Percentiles rank a stretch among this genome's conserved stretches.
phyloP scores from a whole-genome alignment of 2,888 invertebrate species.

The Heliconius cydno region DNA sequence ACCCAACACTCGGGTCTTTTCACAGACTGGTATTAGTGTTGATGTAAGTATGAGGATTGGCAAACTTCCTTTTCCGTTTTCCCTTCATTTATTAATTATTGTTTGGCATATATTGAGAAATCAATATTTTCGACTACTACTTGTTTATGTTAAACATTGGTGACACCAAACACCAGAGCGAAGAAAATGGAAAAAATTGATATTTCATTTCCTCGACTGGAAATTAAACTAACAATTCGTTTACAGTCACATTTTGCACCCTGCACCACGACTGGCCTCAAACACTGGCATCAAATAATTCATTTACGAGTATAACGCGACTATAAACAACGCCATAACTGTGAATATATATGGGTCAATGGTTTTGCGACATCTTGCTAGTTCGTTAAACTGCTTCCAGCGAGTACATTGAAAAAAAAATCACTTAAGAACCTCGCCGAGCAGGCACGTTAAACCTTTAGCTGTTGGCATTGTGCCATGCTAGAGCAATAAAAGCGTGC shows the following conservation, averaged over 20 bases:
- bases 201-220: too few relatives aligned
- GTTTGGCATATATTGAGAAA: too few relatives aligned
- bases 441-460: slow-evolving; percentile 75
- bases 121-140: too few relatives aligned
- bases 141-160: too few relatives aligned
- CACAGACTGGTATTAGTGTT: slow-evolving; percentile 86
- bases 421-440: slow-evolving; percentile 75
- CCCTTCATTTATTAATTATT: background rate
- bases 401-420: slow-evolving; percentile 71
- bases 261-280: too few relatives aligned
- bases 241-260: too few relatives aligned
- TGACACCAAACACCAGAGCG: too few relatives aligned
- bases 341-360: slow-evolving; percentile 74
- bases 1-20: slow-evolving; percentile 89
- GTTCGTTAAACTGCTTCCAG: slow-evolving; percentile 73
- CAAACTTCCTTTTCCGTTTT: background rate
- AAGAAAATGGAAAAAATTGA: too few relatives aligned
- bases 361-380: slow-evolving; percentile 74
- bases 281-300: slow-evolving; percentile 53
- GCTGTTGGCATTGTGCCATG: slow-evolving; percentile 73
- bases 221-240: too few relatives aligned
- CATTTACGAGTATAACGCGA: slow-evolving; percentile 54
- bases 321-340: slow-evolving; percentile 70
- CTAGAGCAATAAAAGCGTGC: slow-evolving; percentile 63
- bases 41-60: slow-evolving; percentile 84